A percentile compares a stretch with the other conserved stretches of the same genome.
Evolutionary conservation across 2,113 vertebrate species (phyloP).

Genomic region (Engystomops pustulosus): DNA sequence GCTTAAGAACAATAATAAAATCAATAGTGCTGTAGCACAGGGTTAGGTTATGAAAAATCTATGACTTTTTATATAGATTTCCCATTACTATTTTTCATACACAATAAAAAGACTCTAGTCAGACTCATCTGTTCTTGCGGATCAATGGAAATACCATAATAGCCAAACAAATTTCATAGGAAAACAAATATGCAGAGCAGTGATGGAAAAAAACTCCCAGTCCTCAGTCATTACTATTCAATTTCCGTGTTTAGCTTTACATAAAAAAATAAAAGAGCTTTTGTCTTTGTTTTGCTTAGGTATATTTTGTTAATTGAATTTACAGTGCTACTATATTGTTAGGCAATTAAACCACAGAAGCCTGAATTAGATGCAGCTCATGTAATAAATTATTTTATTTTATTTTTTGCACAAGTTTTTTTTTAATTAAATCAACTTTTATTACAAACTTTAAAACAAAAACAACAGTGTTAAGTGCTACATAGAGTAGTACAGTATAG

Average conservation of each 20-base stretch:
- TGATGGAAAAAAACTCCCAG: background rate
- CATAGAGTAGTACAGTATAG: too few species aligned
- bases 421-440: too few species aligned
- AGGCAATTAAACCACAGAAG: too few species aligned
- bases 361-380: too few species aligned
- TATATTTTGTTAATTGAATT: too few species aligned
- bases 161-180: background rate
- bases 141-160: background rate
- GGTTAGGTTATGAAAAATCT: conserved; percentile 50
- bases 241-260: background rate
- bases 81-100: conserved; percentile 26
- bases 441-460: too few species aligned
- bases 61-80: conserved; percentile 50
- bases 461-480: too few species aligned
- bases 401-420: too few species aligned
- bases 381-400: too few species aligned
- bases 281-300: background rate
- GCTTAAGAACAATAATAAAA: conserved; percentile 51
- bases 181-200: conserved; percentile 22
- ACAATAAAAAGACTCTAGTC: conserved; percentile 21
- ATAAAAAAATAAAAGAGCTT: background rate
- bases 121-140: conserved; percentile 22
- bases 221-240: background rate
- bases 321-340: too few species aligned
- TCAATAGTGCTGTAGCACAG: conserved; percentile 47